Evolutionary conservation across 2,888 invertebrate species (phyloP).

Genomic region (Metalampra italica): DNA sequence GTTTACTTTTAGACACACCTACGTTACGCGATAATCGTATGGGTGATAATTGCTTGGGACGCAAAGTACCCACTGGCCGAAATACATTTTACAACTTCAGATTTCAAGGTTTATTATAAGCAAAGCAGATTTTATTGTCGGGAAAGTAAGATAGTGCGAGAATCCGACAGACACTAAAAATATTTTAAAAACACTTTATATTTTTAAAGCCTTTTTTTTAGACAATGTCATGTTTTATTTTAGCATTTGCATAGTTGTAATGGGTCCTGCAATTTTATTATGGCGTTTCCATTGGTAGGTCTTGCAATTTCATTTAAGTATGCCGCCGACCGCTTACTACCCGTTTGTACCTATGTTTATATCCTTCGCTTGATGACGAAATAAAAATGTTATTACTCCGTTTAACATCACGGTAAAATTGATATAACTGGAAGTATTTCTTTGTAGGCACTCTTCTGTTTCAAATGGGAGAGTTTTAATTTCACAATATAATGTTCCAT

Average conservation of each 20-base stretch:
- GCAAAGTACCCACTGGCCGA: too few relatives aligned
- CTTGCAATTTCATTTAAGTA: constrained; percentile 27
- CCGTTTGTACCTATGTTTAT: constrained; percentile 31
- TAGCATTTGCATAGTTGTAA: too few relatives aligned
- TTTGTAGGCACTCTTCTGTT: constrained; percentile 41
- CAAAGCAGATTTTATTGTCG: too few relatives aligned
- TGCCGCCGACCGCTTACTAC: constrained; percentile 23
- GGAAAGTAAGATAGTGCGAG: too few relatives aligned
- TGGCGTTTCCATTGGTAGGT: constrained; percentile 1
- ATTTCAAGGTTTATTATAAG: too few relatives aligned
- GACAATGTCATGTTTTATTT: too few relatives aligned
- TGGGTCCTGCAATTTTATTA: not conserved
- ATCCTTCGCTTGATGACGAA: constrained; percentile 39
- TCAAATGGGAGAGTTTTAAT: constrained; percentile 25
- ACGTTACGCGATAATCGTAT: too few relatives aligned
- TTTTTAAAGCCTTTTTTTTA: not conserved
- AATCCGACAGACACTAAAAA: too few relatives aligned
- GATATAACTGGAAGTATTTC: constrained; percentile 44
- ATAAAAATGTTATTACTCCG: constrained; percentile 57
- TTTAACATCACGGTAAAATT: constrained; percentile 51
- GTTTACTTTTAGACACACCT: too few relatives aligned
- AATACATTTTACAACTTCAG: too few relatives aligned
- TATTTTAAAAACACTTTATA: not conserved
- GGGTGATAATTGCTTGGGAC: too few relatives aligned
- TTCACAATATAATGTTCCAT: constrained; percentile 23